These are phyloP conservation scores for Puma concolor DNA, from an alignment of 2,113 vertebrate genomes.

Conservation along the genomic window DNA sequence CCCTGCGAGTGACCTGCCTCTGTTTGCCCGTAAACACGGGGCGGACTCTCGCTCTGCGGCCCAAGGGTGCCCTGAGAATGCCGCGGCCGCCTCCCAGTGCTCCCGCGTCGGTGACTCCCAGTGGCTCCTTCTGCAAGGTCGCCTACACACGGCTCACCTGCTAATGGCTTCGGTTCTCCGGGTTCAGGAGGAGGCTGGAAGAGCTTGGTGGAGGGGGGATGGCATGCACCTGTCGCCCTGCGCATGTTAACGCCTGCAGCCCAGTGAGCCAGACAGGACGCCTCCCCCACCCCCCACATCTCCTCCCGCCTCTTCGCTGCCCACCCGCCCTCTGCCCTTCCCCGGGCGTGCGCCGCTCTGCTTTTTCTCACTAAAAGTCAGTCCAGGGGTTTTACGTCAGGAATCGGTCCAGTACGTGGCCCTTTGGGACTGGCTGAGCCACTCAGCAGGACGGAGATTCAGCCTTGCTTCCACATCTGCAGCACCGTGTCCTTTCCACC, in stretches of 20 bases:
- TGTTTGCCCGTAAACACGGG: not conserved
- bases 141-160: not conserved
- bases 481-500: not conserved
- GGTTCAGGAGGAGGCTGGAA: not conserved
- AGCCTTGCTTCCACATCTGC: not conserved
- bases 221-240: too few relatives aligned
- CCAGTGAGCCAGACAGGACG: not conserved
- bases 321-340: not conserved
- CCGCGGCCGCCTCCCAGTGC: not conserved
- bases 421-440: not conserved
- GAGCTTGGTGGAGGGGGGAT: not conserved
- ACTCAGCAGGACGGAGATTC: not conserved
- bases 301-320: too few relatives aligned
- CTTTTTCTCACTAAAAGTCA: not conserved
- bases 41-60: not conserved
- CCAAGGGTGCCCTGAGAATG: not conserved
- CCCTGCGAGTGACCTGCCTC: too few relatives aligned
- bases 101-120: not conserved
- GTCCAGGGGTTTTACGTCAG: not conserved
- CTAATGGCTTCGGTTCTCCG: not conserved
- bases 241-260: too few relatives aligned
- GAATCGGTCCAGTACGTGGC: not conserved
- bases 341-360: not conserved
- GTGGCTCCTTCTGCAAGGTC: not conserved
- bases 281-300: not conserved